Evolutionary conservation across 2,888 invertebrate species (phyloP), one percentile per base, ranked within the genome.

Genomic region (Eupithecia abbreviata): DNA sequence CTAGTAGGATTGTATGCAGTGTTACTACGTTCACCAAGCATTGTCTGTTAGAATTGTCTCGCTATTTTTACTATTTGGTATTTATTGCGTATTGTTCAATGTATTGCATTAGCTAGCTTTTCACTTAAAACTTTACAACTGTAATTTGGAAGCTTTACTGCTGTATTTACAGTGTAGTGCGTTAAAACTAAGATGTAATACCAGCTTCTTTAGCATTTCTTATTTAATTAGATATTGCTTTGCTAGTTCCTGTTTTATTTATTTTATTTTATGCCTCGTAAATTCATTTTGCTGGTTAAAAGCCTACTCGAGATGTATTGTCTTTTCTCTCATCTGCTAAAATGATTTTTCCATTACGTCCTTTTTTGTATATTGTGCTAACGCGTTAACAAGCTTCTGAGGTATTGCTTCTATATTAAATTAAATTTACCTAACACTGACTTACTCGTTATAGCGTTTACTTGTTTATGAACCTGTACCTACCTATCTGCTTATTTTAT

Each of bases 1-100:
- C 30, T 62, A 18, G n/a, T 10, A 12, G 18, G 62, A 12, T 58
- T 58, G 62, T 30, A n/a, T 58, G 58, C 18, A 18, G 58, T 18
- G 18, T 58, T 58, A 9, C 58, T 55, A n/a, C 7, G n/a, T n/a
- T n/a, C n/a, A n/a, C 55, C 55, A 55, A n/a, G 55, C n/a, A n/a
- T 55, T 55, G 55, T 55, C 55, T 58, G 18, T 47, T 51, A 66
- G 69, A 74, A 68, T 42, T 30, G 51, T 74, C 49, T 55, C 41
- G 13, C 68, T 69, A 13, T 66, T 42, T 65, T 73, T 71, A 49
- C 43, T 68, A 10, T 72, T 72, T 9, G 12, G 12, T 62, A 30
- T 55, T 77, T 66, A 77, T 55, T 51, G 58, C 67, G 51, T 70
- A 74, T 77, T 74, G 77, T 69, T 66, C 42, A 15, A 4, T 66